phyloP scores from a whole-genome alignment of 1,140 invertebrate species.

The Anastatus disparis region DNA sequence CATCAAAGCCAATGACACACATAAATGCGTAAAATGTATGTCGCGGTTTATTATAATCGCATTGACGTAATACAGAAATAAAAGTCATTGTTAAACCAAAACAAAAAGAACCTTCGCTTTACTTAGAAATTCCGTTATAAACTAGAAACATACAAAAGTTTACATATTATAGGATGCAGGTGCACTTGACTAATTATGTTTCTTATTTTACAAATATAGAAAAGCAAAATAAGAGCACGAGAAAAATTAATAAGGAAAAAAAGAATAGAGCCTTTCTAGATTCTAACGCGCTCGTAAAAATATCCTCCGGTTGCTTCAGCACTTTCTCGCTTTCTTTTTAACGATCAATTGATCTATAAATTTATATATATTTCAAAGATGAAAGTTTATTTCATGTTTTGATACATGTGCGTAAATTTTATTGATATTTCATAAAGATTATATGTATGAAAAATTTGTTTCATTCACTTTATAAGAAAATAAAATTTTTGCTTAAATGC shows the following conservation, averaged over 20 bases:
- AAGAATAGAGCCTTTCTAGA: neutral
- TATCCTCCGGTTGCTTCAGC: neutral
- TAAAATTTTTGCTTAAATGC: too few species aligned
- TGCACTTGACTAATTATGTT: constrained; percentile 10
- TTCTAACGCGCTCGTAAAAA: neutral
- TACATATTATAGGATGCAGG: neutral
- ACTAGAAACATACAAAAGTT: neutral
- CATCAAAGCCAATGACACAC: neutral
- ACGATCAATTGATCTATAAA: too few species aligned
- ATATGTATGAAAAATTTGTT: too few species aligned
- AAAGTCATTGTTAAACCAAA: neutral
- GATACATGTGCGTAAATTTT: too few species aligned
- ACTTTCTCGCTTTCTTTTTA: constrained; percentile 4
- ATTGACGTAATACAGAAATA: neutral
- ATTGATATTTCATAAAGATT: too few species aligned
- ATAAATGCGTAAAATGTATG: neutral
- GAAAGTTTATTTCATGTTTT: too few species aligned
- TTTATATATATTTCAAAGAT: too few species aligned
- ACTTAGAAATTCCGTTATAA: neutral
- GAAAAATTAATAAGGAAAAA: neutral
- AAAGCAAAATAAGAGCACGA: neutral
- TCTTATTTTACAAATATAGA: too few species aligned
- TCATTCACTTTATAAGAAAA: too few species aligned
- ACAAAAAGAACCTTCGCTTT: neutral
- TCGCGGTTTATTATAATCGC: neutral